Evolutionary conservation across 2,888 invertebrate species (phyloP).

Genomic region (Caenorhabditis sinica): DNA sequence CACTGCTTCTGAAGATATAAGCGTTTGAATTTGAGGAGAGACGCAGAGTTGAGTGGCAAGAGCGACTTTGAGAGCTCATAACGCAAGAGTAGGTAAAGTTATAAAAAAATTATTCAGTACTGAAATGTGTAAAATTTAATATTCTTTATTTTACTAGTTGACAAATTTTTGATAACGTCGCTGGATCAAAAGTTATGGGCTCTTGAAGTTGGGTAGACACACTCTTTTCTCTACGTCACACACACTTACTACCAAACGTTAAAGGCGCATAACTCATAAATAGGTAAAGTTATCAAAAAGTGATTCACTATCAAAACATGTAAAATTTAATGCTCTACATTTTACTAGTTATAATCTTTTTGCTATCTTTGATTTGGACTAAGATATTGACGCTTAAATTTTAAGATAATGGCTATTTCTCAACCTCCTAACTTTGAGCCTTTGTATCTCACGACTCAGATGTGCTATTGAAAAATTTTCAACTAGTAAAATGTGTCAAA

Average conservation of each 20-base stretch:
- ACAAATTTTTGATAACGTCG: not conserved
- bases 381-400: not conserved
- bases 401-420: not conserved
- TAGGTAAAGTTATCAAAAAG: not conserved
- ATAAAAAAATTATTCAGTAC: not conserved
- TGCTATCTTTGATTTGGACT: not conserved
- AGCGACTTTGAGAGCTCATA: not conserved
- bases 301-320: not conserved
- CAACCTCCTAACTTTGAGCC: not conserved
- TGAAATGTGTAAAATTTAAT: not conserved
- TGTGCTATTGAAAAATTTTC: not conserved
- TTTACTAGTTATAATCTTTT: not conserved
- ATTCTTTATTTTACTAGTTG: not conserved
- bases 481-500: not conserved
- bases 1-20: too few species aligned
- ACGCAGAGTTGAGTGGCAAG: too few species aligned
- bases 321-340: not conserved
- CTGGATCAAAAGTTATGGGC: too few species aligned
- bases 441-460: not conserved
- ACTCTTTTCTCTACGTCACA: too few species aligned
- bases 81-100: not conserved
- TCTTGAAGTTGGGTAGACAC: too few species aligned
- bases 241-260: too few species aligned
- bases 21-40: too few species aligned
- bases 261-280: not conserved